These are phyloP conservation scores for Pachyramphus minor DNA, from an alignment of 2,113 vertebrate genomes.

Conservation along the genomic window DNA sequence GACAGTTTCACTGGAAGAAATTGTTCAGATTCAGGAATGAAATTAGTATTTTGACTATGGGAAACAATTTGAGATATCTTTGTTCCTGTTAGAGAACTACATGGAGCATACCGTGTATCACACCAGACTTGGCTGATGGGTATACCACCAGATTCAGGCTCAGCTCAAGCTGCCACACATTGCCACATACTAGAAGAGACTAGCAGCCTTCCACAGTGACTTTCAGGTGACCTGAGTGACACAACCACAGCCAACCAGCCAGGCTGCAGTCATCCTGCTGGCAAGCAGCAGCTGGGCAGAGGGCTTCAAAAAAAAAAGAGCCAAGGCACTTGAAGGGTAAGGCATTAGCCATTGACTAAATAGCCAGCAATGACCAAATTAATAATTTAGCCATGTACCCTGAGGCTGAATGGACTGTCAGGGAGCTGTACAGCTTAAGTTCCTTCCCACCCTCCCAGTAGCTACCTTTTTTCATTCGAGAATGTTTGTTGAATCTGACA, in stretches of 20 bases:
- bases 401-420: neutral
- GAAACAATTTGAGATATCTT: neutral
- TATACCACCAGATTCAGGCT: neutral
- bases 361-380: neutral
- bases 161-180: neutral
- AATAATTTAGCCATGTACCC: neutral
- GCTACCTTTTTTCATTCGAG: neutral
- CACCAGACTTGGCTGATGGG: neutral
- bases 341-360: neutral
- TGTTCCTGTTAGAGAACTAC: neutral
- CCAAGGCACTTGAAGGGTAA: neutral
- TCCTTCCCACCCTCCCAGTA: accelerated
- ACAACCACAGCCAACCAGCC: neutral
- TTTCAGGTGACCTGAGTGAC: neutral
- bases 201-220: neutral
- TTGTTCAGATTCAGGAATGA: neutral
- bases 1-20: neutral
- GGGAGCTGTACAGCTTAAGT: neutral
- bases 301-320: neutral
- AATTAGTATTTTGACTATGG: neutral
- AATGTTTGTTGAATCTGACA: neutral
- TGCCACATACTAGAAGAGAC: too few relatives aligned
- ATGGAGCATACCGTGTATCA: neutral
- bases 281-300: neutral
- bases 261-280: neutral